Base-by-base conservation (phyloP, 2,113 vertebrate genomes). In the Ranitomeya imitator region DNA sequence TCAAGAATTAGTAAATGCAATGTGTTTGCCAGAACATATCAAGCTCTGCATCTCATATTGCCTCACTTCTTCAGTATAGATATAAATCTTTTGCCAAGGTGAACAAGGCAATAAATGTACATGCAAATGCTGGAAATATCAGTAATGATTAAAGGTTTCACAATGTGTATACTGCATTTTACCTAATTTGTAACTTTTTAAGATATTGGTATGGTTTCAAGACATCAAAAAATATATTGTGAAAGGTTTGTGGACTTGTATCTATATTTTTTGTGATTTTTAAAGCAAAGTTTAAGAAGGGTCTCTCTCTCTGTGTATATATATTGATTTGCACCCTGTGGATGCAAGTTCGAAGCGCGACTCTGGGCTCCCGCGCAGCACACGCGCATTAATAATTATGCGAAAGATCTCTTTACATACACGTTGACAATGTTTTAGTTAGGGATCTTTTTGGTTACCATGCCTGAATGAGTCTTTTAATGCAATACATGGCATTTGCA, bases 81-180 rank as follows among this genome's bases (percentile, higher is more conserved):
- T 60, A 81, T 81, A 81, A 81, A 81, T 81, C 80, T 83, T 83
- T 61, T 83, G 31, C 26, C 45, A 51, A 60, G 59, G 16, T 11
- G 8, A 21, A 82, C 18, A 31, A 63, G 63, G 26, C 79, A 61
- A 15, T 63, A 4, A 45, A 83, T 51, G 37, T 65, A n/a, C 55
- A 59, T 80, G 78, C 54, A 80, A 80, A 80, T 59, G 13, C 12
- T 59, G 14, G 26, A 59, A 80, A 80, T 57, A n/a, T 54, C 54
- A 59, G n/a, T 16, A 59, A 1, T 18, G 78, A 80, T 54, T 52
- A 21, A 54, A 78, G 7, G 73, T 79, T 79, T 79, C n/a, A 54
- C 21, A 79, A 7, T 15, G 15, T 59, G 54, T 52, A 16, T 11
- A 23, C 52, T 57, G 54, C 12, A 14, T 16, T 26, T 16, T 9